Percentiles rank a stretch among this genome's conserved stretches.
These are phyloP conservation scores for Loxodonta africana DNA, from an alignment of 2,113 vertebrate genomes.

Conservation along the genomic window DNA sequence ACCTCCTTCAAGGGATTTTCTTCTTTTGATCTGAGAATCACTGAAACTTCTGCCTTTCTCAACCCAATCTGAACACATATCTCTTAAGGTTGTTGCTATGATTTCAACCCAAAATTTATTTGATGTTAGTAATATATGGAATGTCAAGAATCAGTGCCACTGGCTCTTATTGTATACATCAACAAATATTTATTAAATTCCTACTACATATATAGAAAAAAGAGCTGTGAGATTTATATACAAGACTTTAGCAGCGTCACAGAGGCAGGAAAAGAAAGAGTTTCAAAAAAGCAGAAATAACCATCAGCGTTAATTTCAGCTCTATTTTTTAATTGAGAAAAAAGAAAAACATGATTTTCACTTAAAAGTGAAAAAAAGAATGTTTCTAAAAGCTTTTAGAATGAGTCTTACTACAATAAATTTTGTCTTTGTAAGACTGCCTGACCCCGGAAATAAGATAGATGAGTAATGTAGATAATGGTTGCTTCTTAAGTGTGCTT, in stretches of 20 bases:
- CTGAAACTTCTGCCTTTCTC: neutral
- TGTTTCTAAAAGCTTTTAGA: constrained; percentile 50
- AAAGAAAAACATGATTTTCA: constrained; percentile 52
- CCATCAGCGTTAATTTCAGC: neutral
- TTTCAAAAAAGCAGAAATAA: constrained; percentile 28
- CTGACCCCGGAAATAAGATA: constrained; percentile 44
- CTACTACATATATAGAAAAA: neutral
- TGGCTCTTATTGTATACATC: neutral
- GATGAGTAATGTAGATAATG: constrained; percentile 71
- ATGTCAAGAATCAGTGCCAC: neutral
- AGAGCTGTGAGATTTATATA: neutral
- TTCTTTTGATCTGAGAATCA: constrained; percentile 50
- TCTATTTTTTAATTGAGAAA: neutral
- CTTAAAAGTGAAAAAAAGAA: neutral
- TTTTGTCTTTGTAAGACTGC: constrained; percentile 34
- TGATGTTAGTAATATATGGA: constrained; percentile 46
- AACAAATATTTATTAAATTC: constrained; percentile 38
- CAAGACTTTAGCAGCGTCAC: neutral
- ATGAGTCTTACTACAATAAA: neutral
- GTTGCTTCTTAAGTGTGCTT: constrained; percentile 61
- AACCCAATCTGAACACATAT: neutral
- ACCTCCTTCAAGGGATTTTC: neutral
- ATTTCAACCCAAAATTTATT: neutral
- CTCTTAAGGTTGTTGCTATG: neutral
- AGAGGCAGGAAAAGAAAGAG: neutral